These are phyloP conservation scores for Pseudois nayaur DNA, from an alignment of 2,113 vertebrate species.

Conservation along the genomic window DNA sequence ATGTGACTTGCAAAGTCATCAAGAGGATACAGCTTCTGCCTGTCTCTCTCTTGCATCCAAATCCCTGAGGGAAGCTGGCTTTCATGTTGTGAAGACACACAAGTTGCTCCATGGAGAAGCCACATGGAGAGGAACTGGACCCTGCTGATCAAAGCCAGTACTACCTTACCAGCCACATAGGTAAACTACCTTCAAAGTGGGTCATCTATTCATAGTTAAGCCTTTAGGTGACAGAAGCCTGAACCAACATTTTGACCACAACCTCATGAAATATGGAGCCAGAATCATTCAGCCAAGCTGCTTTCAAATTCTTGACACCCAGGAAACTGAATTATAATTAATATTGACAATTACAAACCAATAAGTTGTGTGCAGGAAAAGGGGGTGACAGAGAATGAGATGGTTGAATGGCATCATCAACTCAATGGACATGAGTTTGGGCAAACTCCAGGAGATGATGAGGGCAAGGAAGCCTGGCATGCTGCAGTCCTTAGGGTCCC, in stretches of 20 bases:
- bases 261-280: not conserved
- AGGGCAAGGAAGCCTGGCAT: not conserved
- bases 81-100: not conserved
- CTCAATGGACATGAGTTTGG: not conserved
- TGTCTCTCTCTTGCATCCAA: not conserved
- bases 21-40: not conserved
- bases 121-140: fast-evolving
- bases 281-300: not conserved
- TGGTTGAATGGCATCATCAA: not conserved
- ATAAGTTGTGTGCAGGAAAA: not conserved
- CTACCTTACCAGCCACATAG: not conserved
- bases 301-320: not conserved
- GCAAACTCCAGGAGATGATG: not conserved
- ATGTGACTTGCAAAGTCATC: not conserved
- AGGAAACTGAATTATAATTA: not conserved
- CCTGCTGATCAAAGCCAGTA: not conserved
- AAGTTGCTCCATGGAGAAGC: not conserved
- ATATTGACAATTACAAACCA: not conserved
- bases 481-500: not conserved
- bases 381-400: not conserved
- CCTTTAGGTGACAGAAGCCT: not conserved
- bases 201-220: not conserved
- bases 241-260: not conserved
- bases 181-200: not conserved
- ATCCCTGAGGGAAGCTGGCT: not conserved